phyloP scores from a whole-genome alignment of 2,888 invertebrate species.

The Dysmachus trigonus region DNA sequence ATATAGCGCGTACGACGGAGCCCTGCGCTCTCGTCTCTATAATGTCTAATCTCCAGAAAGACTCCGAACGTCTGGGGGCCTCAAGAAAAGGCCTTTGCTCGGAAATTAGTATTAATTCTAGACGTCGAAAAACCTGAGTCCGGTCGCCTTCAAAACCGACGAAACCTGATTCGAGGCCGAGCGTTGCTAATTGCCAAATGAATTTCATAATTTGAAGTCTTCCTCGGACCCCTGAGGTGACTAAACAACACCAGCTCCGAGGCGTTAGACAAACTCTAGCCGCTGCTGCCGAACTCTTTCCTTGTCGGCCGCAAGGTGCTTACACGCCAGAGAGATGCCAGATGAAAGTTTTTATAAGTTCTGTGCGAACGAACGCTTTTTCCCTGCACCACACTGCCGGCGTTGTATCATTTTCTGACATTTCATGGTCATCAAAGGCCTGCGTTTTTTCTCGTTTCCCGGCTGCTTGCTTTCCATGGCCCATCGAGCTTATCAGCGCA shows the following conservation, averaged over 20 bases:
- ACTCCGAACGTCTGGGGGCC: not conserved
- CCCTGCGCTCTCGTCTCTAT: too few species aligned
- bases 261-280: conserved; percentile 22
- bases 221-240: conserved; percentile 23
- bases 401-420: conserved; percentile 48
- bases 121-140: not conserved
- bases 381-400: conserved; percentile 9
- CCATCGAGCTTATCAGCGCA: not conserved
- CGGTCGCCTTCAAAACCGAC: not conserved
- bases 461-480: not conserved
- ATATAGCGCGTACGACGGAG: not conserved
- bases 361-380: conserved; percentile 3
- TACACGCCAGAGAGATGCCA: not conserved
- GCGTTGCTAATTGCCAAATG: conserved; percentile 44
- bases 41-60: not conserved
- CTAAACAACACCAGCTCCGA: conserved; percentile 9
- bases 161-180: conserved; percentile 12
- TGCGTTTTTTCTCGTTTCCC: not conserved
- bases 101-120: conserved; percentile 34
- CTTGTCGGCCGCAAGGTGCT: not conserved
- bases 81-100: not conserved
- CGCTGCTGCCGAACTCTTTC: not conserved
- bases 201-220: conserved; percentile 44
- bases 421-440: conserved; percentile 49
- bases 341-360: conserved; percentile 19